Evolutionary conservation across 2,888 invertebrate genomes (phyloP), one percentile per base, ranked within the genome.

Genomic region (Ctenicera cuprea): DNA sequence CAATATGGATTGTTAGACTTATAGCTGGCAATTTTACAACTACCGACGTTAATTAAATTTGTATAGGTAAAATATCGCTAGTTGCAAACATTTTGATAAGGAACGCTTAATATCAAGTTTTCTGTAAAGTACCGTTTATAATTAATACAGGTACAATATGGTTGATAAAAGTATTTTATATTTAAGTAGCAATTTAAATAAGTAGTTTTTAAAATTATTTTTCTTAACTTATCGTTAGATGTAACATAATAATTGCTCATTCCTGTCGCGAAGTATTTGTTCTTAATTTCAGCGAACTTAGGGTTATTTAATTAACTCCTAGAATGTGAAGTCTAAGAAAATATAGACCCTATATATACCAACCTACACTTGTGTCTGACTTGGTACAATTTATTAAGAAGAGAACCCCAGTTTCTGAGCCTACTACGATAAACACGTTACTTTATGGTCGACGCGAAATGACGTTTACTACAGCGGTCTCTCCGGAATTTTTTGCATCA

Each of bases 391-490:
- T 75, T 75, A 72, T 75, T 75, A 75, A 75, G 72, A 75, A 75
- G 65, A 69, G 67, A 70, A 67, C 72, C 67, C 73, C 69, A 64
- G 67, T 63, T 64, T 52, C 74, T 73, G 66, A 72, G 75, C 73
- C 77, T 75, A 76, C 75, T 71, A 76, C 77, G 79, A 79, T 79
- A 79, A 79, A 78, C 79, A 78, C 77, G 79, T 79, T 78, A 78
- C 78, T 79, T 79, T 79, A 79, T 78, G 78, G 77, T 76, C 73
- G 73, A 75, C 73, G 73, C 75, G 75, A 76, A 73, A 77, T 78
- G 79, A 79, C 79, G 77, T 79, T 79, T 79, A 79, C 76, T 74
- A 78, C 77, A 43, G 68, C 67, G 75, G 74, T 71, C 74, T 76
- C 70, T 38, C 43, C 62, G 73, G 76, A 70, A 75, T 75, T 73